Conservation (phyloP, 2,113 vertebrate genomes). For the Rostratula benghalensis region DNA sequence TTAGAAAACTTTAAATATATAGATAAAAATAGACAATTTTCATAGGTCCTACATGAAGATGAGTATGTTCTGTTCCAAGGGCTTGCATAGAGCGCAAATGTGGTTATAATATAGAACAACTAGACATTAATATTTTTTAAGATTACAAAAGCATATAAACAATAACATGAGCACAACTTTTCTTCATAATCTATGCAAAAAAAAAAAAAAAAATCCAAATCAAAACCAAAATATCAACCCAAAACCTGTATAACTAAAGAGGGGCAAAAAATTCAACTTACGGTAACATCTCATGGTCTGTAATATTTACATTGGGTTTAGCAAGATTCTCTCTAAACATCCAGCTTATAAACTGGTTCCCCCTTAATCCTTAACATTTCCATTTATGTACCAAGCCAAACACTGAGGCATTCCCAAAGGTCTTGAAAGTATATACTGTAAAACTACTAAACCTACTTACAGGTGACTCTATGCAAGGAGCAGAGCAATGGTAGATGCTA, state of each 20-base stretch:
- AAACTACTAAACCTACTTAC: constrained; percentile 76
- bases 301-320: constrained; percentile 81
- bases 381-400: constrained; percentile 75
- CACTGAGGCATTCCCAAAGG: constrained; percentile 76
- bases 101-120: constrained; percentile 85
- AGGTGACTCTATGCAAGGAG: constrained; percentile 81
- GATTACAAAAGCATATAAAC: constrained; percentile 82
- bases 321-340: constrained; percentile 73
- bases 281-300: constrained; percentile 73
- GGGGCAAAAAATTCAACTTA: constrained; percentile 70
- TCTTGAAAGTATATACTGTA: constrained; percentile 71
- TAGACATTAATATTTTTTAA: constrained; percentile 81
- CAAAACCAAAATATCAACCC: constrained; percentile 59
- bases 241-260: constrained; percentile 73
- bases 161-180: constrained; percentile 78
- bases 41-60: constrained; percentile 88
- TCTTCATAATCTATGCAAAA: constrained; percentile 74
- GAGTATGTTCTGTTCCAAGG: constrained; percentile 85
- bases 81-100: constrained; percentile 86
- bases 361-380: constrained; percentile 70
- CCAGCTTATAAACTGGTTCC: constrained; percentile 63
- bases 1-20: constrained; percentile 92
- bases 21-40: constrained; percentile 91
- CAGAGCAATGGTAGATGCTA: constrained; percentile 75
- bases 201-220: constrained; percentile 21